A percentile compares a stretch with the other conserved stretches of the same genome.
phyloP scores from a whole-genome alignment of 2,113 vertebrate genomes.

The Lepus americanus region DNA sequence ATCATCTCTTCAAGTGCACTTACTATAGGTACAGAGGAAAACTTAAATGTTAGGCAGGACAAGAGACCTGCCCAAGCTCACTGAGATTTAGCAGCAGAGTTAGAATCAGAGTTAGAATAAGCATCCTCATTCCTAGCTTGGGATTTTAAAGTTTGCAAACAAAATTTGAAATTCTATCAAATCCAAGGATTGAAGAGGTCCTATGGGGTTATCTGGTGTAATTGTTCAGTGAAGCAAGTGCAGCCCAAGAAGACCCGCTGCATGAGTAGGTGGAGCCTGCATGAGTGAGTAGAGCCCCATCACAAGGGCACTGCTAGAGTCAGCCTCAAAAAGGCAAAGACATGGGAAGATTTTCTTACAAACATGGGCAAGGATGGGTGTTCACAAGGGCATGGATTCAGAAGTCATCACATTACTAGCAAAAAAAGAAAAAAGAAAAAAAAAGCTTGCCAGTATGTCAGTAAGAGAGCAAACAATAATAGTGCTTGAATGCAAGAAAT shows the following conservation, averaged over 20 bases:
- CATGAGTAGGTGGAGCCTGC: neutral
- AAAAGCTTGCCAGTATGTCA: neutral
- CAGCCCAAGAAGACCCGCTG: neutral
- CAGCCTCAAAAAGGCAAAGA: constrained; percentile 5
- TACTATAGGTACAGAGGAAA: neutral
- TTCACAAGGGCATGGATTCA: neutral
- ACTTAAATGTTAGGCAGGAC: neutral
- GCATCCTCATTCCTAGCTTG: neutral
- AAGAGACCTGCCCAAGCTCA: neutral
- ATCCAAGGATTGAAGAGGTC: neutral
- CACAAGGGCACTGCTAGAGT: neutral
- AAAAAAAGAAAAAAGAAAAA: neutral
- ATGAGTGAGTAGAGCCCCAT: neutral
- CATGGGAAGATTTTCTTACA: neutral
- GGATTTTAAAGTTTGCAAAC: constrained; percentile 39
- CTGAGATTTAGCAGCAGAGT: neutral
- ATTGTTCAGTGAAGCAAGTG: neutral
- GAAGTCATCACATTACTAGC: neutral
- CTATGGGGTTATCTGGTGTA: neutral
- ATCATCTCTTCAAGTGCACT: neutral
- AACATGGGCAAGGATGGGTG: neutral
- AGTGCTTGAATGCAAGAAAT: neutral
- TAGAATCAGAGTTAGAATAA: neutral
- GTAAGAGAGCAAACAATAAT: neutral
- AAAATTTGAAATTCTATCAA: constrained; percentile 11